A percentile compares a stretch with the other conserved stretches of the same genome.
These are phyloP conservation scores for Melipona quadrifasciata DNA, from an alignment of 1,140 invertebrate genomes.

Conservation along the genomic window DNA sequence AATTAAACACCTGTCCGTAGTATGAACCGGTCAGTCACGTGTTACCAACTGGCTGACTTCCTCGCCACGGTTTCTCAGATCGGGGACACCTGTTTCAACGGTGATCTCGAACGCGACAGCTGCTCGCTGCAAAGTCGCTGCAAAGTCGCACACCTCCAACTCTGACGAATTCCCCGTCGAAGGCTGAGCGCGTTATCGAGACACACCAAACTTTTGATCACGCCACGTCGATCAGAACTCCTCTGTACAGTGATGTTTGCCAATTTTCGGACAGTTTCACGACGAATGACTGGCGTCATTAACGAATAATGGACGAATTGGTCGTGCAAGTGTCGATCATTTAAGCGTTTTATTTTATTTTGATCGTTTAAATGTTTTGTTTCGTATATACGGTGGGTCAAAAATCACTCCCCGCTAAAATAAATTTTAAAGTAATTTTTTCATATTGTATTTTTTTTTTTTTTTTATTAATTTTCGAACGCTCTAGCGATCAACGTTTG, in stretches of 20 bases:
- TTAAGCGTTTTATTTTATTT: too few relatives aligned
- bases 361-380: too few relatives aligned
- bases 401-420: too few relatives aligned
- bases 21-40: slow-evolving; percentile 40
- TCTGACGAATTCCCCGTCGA: neutral
- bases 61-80: slow-evolving; percentile 33
- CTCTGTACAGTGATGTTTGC: neutral
- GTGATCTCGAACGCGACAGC: slow-evolving; percentile 10
- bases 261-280: neutral
- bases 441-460: too few relatives aligned
- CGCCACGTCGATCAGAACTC: neutral
- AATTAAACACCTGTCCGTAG: slow-evolving; percentile 43
- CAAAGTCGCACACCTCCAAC: neutral
- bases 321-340: too few relatives aligned
- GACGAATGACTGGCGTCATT: too few relatives aligned
- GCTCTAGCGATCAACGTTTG: too few relatives aligned
- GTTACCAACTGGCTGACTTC: slow-evolving; percentile 43
- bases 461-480: too few relatives aligned
- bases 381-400: too few relatives aligned
- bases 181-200: neutral
- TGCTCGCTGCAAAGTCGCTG: slow-evolving; percentile 9
- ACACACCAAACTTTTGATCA: neutral
- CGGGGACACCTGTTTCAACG: slow-evolving; percentile 41
- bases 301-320: too few relatives aligned
- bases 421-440: too few relatives aligned